A percentile compares a stretch with the other conserved stretches of the same genome.
phyloP scores from a whole-genome alignment of 1,140 invertebrate species.

The Anastrepha ludens region DNA sequence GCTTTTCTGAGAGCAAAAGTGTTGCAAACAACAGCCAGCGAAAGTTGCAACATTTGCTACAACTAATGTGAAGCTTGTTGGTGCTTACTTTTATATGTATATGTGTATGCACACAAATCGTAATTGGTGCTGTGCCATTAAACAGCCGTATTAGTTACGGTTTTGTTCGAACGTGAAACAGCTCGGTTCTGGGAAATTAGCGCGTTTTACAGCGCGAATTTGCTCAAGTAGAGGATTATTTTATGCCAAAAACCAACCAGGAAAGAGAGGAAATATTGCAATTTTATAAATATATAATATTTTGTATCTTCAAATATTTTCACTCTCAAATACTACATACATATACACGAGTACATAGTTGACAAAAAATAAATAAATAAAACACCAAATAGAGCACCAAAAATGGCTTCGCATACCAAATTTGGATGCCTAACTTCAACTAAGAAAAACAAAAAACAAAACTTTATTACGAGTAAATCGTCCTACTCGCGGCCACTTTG shows the following conservation, averaged over 20 bases:
- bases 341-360: no score
- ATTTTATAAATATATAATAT: no score
- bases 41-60: constrained; percentile 41
- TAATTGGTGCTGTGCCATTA: background rate
- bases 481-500: background rate
- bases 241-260: no score
- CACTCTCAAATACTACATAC: no score
- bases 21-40: constrained; percentile 4
- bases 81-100: background rate
- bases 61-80: background rate
- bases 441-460: background rate
- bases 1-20: constrained; percentile 25
- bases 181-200: background rate
- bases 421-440: background rate
- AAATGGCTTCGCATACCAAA: background rate
- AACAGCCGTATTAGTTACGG: constrained; percentile 17
- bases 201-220: background rate
- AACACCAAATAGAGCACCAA: no score
- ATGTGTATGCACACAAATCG: background rate
- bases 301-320: no score
- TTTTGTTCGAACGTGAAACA: background rate
- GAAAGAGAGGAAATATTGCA: no score
- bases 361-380: no score
- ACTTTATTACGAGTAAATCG: background rate
- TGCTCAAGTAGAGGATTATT: background rate